A percentile compares a stretch with the other conserved stretches of the same genome.
phyloP scores from a whole-genome alignment of 2,888 invertebrate genomes.

The Drosophila dives region DNA sequence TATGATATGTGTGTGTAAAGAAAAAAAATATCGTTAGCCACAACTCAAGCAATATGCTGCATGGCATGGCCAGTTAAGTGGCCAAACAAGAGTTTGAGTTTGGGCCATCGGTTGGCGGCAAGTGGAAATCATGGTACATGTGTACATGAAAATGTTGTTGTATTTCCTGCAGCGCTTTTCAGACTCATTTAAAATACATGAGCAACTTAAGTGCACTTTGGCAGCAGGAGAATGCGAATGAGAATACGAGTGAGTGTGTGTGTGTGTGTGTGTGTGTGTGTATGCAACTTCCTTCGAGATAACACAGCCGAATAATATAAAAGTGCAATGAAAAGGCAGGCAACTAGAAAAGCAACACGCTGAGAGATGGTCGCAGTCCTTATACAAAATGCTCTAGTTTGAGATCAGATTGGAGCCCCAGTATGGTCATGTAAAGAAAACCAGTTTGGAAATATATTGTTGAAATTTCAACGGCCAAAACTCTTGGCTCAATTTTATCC shows the following conservation, averaged over 20 bases:
- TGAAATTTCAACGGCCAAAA: constrained; percentile 37
- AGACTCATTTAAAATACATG: constrained; percentile 82
- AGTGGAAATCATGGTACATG: constrained; percentile 45
- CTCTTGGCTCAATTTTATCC: constrained; percentile 33
- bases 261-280: neutral
- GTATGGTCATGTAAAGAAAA: constrained; percentile 8
- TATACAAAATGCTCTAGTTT: constrained; percentile 36
- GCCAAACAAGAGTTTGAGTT: constrained; percentile 26
- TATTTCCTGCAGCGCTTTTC: constrained; percentile 78
- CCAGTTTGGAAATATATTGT: constrained; percentile 36
- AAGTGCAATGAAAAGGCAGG: constrained; percentile 76
- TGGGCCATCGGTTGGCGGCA: neutral
- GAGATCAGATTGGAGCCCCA: constrained; percentile 20
- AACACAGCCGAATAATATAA: constrained; percentile 73
- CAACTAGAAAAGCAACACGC: constrained; percentile 69
- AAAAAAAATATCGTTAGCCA: constrained; percentile 30
- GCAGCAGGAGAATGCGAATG: constrained; percentile 68
- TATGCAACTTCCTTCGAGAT: constrained; percentile 68
- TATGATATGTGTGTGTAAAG: constrained; percentile 4
- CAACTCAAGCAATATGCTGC: constrained; percentile 40
- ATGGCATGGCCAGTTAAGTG: constrained; percentile 55
- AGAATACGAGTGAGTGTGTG: constrained; percentile 9
- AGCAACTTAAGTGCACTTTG: constrained; percentile 82
- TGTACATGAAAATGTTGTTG: constrained; percentile 50
- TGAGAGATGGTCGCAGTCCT: constrained; percentile 32